phyloP scores from a whole-genome alignment of 2,797 vertebrate species.

The Tenualosa ilisha region DNA sequence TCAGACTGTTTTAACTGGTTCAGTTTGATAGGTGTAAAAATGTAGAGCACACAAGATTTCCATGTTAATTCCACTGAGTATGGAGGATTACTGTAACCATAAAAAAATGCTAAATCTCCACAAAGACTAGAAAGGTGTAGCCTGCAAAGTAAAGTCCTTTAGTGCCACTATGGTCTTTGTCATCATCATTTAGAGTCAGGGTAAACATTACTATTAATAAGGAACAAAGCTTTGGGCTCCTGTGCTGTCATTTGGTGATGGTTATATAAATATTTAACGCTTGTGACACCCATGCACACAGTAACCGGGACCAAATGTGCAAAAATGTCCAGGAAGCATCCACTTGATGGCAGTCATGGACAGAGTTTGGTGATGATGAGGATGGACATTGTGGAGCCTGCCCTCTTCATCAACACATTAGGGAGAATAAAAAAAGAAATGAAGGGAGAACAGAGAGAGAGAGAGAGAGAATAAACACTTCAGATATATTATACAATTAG shows the following conservation, averaged over 20 bases:
- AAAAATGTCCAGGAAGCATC: constrained; percentile 25
- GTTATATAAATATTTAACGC: neutral
- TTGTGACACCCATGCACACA: neutral
- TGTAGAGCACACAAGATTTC: constrained; percentile 2
- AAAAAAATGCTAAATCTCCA: neutral
- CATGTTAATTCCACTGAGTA: neutral
- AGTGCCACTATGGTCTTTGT: neutral
- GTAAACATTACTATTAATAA: neutral
- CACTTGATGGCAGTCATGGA: constrained; percentile 72
- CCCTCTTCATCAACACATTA: constrained; percentile 50
- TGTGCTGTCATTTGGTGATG: constrained; percentile 1
- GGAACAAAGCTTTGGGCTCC: neutral
- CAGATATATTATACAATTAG: neutral
- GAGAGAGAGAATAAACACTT: constrained; percentile 25
- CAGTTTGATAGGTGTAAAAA: neutral
- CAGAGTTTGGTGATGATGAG: constrained; percentile 31
- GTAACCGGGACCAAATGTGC: constrained; percentile 14
- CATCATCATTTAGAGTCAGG: neutral
- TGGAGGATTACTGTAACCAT: neutral
- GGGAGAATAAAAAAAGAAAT: neutral
- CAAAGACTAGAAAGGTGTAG: neutral
- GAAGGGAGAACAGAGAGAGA: neutral
- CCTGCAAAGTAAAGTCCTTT: neutral
- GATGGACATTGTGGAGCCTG: constrained; percentile 10
- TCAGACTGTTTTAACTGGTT: neutral